phyloP scores from a whole-genome alignment of 2,888 invertebrate genomes.

The Cheilosia soror region DNA sequence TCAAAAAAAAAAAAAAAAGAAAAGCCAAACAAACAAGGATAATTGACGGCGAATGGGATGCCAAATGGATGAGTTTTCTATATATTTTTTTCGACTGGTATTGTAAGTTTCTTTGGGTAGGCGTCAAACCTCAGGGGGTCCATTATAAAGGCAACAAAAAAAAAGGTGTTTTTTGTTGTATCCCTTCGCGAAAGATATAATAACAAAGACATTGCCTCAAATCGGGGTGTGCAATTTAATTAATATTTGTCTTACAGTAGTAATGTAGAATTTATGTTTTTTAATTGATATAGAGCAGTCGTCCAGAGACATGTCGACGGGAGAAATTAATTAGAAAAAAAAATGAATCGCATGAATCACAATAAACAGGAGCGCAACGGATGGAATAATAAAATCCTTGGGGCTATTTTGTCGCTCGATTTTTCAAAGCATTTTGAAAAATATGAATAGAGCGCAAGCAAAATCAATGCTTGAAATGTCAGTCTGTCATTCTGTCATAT shows the following conservation, averaged over 20 bases:
- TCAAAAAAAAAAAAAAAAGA: conserved; percentile 19
- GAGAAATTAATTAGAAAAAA: conserved; percentile 65
- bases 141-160: conserved; percentile 49
- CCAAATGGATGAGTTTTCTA: conserved; percentile 66
- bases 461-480: conserved; percentile 74
- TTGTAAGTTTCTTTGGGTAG: conserved; percentile 43
- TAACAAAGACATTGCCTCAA: conserved; percentile 59
- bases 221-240: conserved; percentile 71
- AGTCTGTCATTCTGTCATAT: conserved; percentile 74
- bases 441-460: conserved; percentile 24
- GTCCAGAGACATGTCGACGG: conserved; percentile 14
- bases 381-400: conserved; percentile 68
- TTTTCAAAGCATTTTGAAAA: conserved; percentile 58
- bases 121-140: conserved; percentile 73
- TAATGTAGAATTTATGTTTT: conserved; percentile 30
- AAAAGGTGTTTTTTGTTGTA: conserved; percentile 48
- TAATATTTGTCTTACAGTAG: conserved; percentile 59
- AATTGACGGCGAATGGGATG: conserved; percentile 63
- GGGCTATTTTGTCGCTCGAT: conserved; percentile 68
- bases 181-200: conserved; percentile 20
- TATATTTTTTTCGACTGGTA: conserved; percentile 13
- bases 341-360: conserved; percentile 11
- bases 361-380: conserved; percentile 46
- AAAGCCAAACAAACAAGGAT: conserved; percentile 67
- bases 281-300: conserved; percentile 38